Percentiles rank a stretch among this genome's conserved stretches.
Conservation (phyloP, 2,888 invertebrate genomes). For the Nymphalis c-album region DNA sequence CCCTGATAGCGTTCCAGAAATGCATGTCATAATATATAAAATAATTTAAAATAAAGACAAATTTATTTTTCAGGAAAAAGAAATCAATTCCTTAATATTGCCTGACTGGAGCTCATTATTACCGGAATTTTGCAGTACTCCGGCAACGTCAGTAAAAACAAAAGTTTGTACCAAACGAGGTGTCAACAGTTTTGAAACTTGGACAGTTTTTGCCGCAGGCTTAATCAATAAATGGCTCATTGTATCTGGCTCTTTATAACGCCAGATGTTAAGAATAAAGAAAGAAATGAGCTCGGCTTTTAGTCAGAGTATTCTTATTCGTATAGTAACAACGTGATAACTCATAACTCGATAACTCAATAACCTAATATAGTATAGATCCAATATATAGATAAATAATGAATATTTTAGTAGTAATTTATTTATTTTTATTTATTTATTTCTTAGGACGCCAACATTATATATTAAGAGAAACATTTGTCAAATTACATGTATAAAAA, state of each 20-base stretch:
- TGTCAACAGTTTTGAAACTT: slow-evolving; percentile 35
- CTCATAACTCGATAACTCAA: too few species aligned
- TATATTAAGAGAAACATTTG: too few species aligned
- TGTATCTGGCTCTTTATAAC: slow-evolving; percentile 19
- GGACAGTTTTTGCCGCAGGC: slow-evolving; percentile 30
- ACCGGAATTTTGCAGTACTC: slow-evolving; percentile 20
- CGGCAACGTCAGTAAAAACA: slow-evolving; percentile 28
- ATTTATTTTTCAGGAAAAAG: background rate
- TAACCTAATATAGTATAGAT: too few species aligned
- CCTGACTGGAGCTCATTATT: slow-evolving; percentile 21
- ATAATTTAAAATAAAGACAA: too few species aligned
- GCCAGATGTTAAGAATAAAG: slow-evolving; percentile 13
- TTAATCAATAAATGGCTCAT: slow-evolving; percentile 28
- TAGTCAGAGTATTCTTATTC: background rate
- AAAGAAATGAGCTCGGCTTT: background rate
- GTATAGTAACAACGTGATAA: background rate
- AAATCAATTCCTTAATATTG: background rate
- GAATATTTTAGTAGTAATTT: too few species aligned
- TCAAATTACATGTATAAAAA: too few species aligned
- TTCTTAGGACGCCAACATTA: too few species aligned
- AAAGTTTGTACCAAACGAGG: slow-evolving; percentile 29
- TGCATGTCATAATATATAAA: too few species aligned
- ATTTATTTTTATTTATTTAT: too few species aligned
- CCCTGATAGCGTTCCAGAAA: too few species aligned
- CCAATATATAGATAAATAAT: too few species aligned